Base-by-base conservation (phyloP, 2,888 invertebrate species). In the Protodeltote pygarga region DNA sequence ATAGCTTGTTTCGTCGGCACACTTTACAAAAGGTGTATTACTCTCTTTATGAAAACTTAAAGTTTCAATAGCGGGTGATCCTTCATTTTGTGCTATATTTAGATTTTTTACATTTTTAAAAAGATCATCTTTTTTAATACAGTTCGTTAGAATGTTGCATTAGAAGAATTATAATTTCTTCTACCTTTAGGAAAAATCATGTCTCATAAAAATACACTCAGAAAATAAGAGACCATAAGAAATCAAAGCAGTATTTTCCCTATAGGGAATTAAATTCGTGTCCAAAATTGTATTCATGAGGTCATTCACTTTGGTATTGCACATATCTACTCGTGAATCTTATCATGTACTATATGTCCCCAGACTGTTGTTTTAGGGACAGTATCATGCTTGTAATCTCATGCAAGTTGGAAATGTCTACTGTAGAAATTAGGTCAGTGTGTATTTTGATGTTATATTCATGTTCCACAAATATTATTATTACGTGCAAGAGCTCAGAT, bases 1-100 rank as follows among this genome's bases (percentile, higher is more conserved):
- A 57, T 49, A 52, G 44, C 51, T 47, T 45, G 40, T 62, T 52
- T 57, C 48, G 25, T 58, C 42, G 45, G 29, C 38, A 42, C 47
- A 38, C 31, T 55, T 32, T 27, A 53, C 40, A 54, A 58, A 51
- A 55, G 45, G 50, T 55, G 39, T 41, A 54, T 58, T 62, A 49
- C 53, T 16, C 29, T 35, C 41, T 45, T 33, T 41, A 47, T 59
- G 38, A 33, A 47, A 63, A 47, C 50, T 58, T 33, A 42, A 50
- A 47, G 34, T 59, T 47, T 21, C 4, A 24, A 35, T 29, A 39
- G 10, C 25, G 13, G 14, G 5, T 11, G 9, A 49, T 40, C 54
- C 39, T 61, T 40, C 27, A 21, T 21, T 23, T 31, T 52, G 46
- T 29, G 34, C 23, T 44, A 15, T 31, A 16, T 51, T 51, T 20